These are phyloP conservation scores for Contarinia nasturtii DNA, from an alignment of 1,140 invertebrate species.

Conservation along the genomic window DNA sequence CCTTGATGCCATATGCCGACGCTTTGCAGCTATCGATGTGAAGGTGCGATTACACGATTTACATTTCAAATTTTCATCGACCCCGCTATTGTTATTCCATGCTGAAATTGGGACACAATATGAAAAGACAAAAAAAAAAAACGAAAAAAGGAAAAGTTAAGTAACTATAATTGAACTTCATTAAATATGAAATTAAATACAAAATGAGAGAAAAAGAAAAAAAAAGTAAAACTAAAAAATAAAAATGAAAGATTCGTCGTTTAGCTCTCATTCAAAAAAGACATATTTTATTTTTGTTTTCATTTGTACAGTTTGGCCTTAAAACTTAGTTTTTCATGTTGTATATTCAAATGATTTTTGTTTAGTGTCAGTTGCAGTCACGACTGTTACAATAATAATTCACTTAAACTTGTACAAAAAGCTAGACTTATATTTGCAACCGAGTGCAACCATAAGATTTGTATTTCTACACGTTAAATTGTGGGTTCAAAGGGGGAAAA, in stretches of 20 bases:
- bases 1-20: constrained; percentile 16
- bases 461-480: too few relatives aligned
- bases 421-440: background rate
- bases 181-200: constrained; percentile 4
- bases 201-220: background rate
- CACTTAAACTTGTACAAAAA: background rate
- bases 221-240: background rate
- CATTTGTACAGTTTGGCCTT: background rate
- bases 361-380: too few relatives aligned
- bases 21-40: constrained; percentile 16
- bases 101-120: background rate
- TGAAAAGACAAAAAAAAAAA: background rate
- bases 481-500: too few relatives aligned
- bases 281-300: background rate
- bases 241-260: constrained; percentile 4
- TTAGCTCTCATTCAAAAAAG: background rate
- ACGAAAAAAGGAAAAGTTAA: constrained; percentile 7
- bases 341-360: too few relatives aligned
- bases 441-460: background rate
- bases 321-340: background rate
- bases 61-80: constrained; percentile 8
- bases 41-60: constrained; percentile 15
- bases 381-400: too few relatives aligned
- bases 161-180: constrained; percentile 6
- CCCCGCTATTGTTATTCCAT: background rate